These are phyloP conservation scores for Cladorhizidae sp. DNA, from an alignment of 37 sponge, comb jelly and placozoan genomes.

Conservation along the genomic window DNA sequence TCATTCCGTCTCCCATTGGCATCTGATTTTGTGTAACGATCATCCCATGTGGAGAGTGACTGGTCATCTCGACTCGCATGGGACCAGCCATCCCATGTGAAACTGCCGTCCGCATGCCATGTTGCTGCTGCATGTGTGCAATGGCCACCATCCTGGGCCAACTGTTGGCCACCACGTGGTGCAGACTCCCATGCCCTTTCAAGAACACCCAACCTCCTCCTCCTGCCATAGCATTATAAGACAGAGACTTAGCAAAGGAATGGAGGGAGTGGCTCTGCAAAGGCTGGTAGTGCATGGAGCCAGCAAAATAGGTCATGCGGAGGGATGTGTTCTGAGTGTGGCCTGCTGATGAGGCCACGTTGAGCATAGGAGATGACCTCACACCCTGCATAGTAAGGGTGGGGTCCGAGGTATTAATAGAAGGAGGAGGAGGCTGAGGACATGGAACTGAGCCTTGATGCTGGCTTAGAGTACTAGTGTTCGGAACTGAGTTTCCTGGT, in stretches of 20 bases:
- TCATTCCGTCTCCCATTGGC: background rate
- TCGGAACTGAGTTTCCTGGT: background rate
- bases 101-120: slow-evolving; percentile 6
- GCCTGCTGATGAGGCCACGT: background rate
- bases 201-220: too few relatives aligned
- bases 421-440: slow-evolving; percentile 23
- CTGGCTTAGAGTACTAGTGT: background rate
- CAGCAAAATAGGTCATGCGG: background rate
- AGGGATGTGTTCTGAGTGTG: background rate
- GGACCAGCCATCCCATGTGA: background rate
- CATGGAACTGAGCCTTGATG: too few relatives aligned
- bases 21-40: background rate
- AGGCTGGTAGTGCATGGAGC: background rate
- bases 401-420: slow-evolving; percentile 69
- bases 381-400: slow-evolving; percentile 63
- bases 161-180: too few relatives aligned
- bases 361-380: slow-evolving; percentile 35
- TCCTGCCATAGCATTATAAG: too few relatives aligned
- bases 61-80: slow-evolving; percentile 1
- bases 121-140: background rate
- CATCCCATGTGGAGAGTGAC: too few relatives aligned
- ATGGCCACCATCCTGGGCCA: background rate
- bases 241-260: too few relatives aligned
- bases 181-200: too few relatives aligned
- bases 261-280: too few relatives aligned